phyloP scores from a whole-genome alignment of 2,888 invertebrate genomes.

The Athetis lepigone region DNA sequence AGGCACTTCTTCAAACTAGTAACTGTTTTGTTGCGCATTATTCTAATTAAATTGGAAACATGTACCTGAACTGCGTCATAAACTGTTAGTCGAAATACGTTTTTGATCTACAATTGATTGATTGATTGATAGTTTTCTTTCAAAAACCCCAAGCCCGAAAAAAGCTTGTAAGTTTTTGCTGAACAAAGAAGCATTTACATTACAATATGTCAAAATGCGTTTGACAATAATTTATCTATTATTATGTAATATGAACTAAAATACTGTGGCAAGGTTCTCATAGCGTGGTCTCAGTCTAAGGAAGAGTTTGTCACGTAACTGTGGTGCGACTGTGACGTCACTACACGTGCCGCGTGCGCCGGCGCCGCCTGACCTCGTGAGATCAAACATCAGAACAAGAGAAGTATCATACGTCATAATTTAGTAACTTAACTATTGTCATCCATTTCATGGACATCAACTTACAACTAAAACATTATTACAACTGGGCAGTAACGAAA shows the following conservation, averaged over 20 bases:
- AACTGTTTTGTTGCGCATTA: constrained; percentile 18
- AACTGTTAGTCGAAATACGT: constrained; percentile 14
- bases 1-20: constrained; percentile 41
- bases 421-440: constrained; percentile 76
- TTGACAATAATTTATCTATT: constrained; percentile 52
- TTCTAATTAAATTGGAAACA: constrained; percentile 17
- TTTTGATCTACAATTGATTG: constrained; percentile 45
- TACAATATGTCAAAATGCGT: constrained; percentile 46
- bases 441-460: constrained; percentile 83
- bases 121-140: constrained; percentile 22
- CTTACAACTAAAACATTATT: constrained; percentile 71
- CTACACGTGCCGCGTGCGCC: constrained; percentile 41
- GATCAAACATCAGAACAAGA: constrained; percentile 70
- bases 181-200: constrained; percentile 30
- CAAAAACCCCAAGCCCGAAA: constrained; percentile 9
- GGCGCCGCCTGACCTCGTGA: constrained; percentile 56
- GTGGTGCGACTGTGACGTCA: constrained; percentile 60
- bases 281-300: constrained; percentile 58
- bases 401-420: constrained; percentile 70
- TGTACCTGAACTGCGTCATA: constrained; percentile 21
- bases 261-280: constrained; percentile 71
- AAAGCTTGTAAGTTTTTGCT: constrained; percentile 10
- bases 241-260: constrained; percentile 57
- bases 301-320: constrained; percentile 46
- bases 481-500: constrained; percentile 69